Evolutionary conservation across 1,140 invertebrate genomes (phyloP).

Genomic region (Notospermus geniculatus): DNA sequence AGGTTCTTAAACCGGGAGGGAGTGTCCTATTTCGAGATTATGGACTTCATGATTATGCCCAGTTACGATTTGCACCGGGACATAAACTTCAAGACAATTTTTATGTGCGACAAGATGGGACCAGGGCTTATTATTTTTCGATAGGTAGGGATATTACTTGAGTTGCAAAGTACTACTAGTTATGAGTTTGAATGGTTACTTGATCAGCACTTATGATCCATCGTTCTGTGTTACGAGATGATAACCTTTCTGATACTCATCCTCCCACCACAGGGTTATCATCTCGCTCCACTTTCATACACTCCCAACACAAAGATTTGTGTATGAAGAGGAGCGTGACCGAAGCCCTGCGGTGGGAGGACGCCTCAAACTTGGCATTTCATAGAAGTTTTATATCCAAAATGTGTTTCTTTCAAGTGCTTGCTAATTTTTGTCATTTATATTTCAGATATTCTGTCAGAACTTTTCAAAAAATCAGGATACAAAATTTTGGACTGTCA

Average conservation of each 20-base stretch:
- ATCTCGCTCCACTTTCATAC: too few species aligned
- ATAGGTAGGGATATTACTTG: constrained; percentile 62
- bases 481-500: constrained; percentile 68
- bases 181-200: neutral
- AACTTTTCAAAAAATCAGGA: constrained; percentile 55
- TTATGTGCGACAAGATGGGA: constrained; percentile 57
- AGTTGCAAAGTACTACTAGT: neutral
- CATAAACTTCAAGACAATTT: constrained; percentile 73
- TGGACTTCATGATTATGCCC: constrained; percentile 55
- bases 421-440: constrained; percentile 9
- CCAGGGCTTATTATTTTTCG: constrained; percentile 54
- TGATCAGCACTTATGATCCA: neutral
- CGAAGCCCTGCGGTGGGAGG: too few species aligned
- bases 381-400: neutral
- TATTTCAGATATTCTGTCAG: constrained; percentile 34
- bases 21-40: constrained; percentile 54
- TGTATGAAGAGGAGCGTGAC: too few species aligned
- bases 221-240: too few species aligned
- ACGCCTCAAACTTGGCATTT: too few species aligned
- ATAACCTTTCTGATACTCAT: too few species aligned
- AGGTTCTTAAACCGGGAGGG: constrained; percentile 56
- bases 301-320: too few species aligned
- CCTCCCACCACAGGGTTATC: too few species aligned
- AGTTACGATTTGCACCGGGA: constrained; percentile 75
- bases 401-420: neutral